phyloP scores from a whole-genome alignment of 2,888 invertebrate genomes.

The Chrysotoxum bicinctum region DNA sequence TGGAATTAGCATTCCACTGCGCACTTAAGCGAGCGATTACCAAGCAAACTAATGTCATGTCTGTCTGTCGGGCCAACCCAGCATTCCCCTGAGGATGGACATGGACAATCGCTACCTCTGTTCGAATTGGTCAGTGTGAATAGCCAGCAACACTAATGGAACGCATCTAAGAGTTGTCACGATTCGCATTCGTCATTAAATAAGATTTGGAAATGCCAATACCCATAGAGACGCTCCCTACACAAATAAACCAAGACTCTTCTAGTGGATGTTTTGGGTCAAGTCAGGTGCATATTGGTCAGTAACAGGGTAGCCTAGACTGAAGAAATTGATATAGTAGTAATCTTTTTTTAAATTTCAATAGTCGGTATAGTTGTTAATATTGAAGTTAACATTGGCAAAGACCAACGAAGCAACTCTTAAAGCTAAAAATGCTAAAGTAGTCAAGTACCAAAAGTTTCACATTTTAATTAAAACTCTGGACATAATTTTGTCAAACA shows the following conservation, averaged over 20 bases:
- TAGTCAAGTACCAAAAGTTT: too few relatives aligned
- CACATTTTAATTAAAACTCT: too few relatives aligned
- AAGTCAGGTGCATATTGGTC: slow-evolving; percentile 17
- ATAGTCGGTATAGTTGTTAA: too few relatives aligned
- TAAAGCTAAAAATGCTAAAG: too few relatives aligned
- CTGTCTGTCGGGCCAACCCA: background rate
- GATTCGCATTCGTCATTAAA: slow-evolving; percentile 69
- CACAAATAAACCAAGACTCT: slow-evolving; percentile 8
- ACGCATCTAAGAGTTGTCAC: slow-evolving; percentile 68
- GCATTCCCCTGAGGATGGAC: background rate
- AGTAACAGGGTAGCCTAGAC: background rate
- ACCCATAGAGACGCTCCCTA: slow-evolving; percentile 29
- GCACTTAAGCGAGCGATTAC: slow-evolving; percentile 62
- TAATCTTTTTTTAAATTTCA: background rate
- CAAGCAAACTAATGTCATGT: slow-evolving; percentile 43
- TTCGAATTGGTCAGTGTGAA: slow-evolving; percentile 23
- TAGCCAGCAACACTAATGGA: slow-evolving; percentile 49
- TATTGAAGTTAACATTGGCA: too few relatives aligned
- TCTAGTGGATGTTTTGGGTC: background rate
- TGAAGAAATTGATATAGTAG: background rate
- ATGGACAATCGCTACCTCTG: slow-evolving; percentile 29
- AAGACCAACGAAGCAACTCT: too few relatives aligned
- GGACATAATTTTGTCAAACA: too few relatives aligned
- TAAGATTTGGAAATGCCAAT: slow-evolving; percentile 61
- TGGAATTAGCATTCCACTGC: slow-evolving; percentile 68